Evolutionary conservation across 1,140 invertebrate genomes (phyloP), one percentile per base, ranked within the genome.

Genomic region (Drosophila nasuta): DNA sequence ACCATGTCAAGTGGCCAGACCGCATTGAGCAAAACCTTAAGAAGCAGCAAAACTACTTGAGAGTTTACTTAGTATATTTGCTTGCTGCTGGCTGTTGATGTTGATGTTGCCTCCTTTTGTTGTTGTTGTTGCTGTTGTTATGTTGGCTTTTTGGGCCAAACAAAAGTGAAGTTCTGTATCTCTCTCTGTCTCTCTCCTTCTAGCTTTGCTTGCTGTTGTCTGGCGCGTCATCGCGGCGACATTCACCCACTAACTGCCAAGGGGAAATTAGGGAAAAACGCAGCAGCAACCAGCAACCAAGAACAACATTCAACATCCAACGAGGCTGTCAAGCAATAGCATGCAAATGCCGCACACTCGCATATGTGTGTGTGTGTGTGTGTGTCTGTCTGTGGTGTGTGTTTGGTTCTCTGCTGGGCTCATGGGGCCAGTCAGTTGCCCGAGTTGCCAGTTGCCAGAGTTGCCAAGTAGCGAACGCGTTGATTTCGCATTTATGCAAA

Each of bases 401-500:
- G 71, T 66, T 79, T 38, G 57, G 45, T 8, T 71, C 48, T 63
- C 35, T 25, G 30, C 64, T 51, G 43, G 2, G 15, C 33, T 65
- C 57, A 43, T 54, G 60, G 43, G 48, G 66, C 45, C 62, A 66
- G 72, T 63, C 63, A 70, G 66, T 73, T 43, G 41, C 41, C 41
- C 3, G 41, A 70, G 66, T 73, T 43, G 41, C 41, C 41, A 43
- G 41, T 43, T 43, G 41, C 41, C 64, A 77, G 78, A 77, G 79
- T 48, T 74, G 65, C 52, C 82, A 82, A 82, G 79, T 66, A 75
- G 73, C 62, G 70, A 83, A 88, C 83, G 83, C 83, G 83, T 88
- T 88, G 83, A 88, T 88, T 88, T 89, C 85, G 85, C 83, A 89
- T 89, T 88, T 88, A 88, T 89, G 83, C 80, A 88, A 88, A 88